Evolutionary conservation across 2,113 vertebrate species (phyloP).

Genomic region (Hepsetus odoe): DNA sequence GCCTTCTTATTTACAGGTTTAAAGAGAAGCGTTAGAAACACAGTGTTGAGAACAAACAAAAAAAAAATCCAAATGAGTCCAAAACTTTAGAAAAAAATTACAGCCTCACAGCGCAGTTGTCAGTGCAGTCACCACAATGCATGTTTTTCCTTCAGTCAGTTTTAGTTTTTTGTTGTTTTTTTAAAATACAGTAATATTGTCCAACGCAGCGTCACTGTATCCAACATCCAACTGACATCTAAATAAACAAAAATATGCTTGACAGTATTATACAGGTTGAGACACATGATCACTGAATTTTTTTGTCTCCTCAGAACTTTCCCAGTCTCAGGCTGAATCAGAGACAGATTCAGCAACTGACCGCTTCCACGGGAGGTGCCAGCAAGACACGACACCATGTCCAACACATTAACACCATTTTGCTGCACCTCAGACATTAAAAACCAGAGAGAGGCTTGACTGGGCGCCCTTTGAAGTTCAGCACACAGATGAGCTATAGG

Average conservation of each 20-base stretch:
- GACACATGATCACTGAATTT: constrained; percentile 62
- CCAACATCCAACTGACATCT: constrained; percentile 56
- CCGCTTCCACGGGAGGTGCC: constrained; percentile 13
- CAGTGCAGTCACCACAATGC: constrained; percentile 77
- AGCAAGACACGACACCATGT: constrained; percentile 23
- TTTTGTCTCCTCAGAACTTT: background rate
- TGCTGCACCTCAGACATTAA: constrained; percentile 16
- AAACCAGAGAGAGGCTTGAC: constrained; percentile 22
- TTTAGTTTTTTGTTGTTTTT: constrained; percentile 60
- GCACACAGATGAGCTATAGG: constrained; percentile 29
- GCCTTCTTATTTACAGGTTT: constrained; percentile 90
- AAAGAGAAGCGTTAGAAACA: constrained; percentile 89
- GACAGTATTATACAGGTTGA: constrained; percentile 65
- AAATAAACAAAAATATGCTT: constrained; percentile 57
- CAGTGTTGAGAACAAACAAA: constrained; percentile 77
- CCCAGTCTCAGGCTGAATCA: constrained; percentile 6
- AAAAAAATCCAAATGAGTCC: constrained; percentile 68
- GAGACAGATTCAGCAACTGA: constrained; percentile 23
- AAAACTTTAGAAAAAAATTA: constrained; percentile 73
- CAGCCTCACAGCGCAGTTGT: constrained; percentile 69
- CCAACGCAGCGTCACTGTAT: constrained; percentile 63
- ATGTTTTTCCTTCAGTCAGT: constrained; percentile 70
- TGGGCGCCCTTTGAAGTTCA: constrained; percentile 35
- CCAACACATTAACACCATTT: constrained; percentile 31
- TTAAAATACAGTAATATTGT: constrained; percentile 55